Base-by-base conservation (phyloP, 2,797 vertebrate species). In the Hyperoplus immaculatus region DNA sequence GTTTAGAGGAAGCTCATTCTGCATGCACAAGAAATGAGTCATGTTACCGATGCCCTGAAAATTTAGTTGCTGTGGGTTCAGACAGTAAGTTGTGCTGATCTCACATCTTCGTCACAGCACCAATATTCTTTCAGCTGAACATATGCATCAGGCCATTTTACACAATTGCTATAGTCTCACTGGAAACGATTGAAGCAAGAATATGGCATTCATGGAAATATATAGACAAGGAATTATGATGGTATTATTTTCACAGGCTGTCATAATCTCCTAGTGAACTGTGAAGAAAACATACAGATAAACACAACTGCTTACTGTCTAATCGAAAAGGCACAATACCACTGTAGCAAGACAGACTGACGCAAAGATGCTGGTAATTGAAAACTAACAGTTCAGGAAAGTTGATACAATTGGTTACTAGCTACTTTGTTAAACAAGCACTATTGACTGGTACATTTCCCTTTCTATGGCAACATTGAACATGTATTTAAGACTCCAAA, bases 1-100 rank as follows among this genome's bases (percentile, higher is more conserved):
- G 16, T 57, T 6, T 18, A 3, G 53, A 69, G 53, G 5, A 58
- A 3, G 39, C 63, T 67, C 6, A 65, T 41, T 59, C 29, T 80
- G 63, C 41, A 18, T 47, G 6, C 67, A 72, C 8, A 71, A 54
- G 58, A 69, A 73, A 55, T 61, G 69, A 60, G 66, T 77, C 55
- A 45, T 42, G 39, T 79, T 69, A 75, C 66, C n/a, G 29, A 69
- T 50, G 59, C 68, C 64, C 21, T 61, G 16, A 43, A 43, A 73
- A 29, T 2, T 18, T 18, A 67, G 29, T 4, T 59, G 36, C 6
- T 69, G 36, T 39, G 41, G 56, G 58, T 47, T 21, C 47, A 58
- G 60, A 50, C 46, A 50, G 60, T 39, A 43, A 38, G 6, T 53
- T 60, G 46, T 69, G 62, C 75, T 77, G 58, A 77, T 69, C 55